A percentile compares a stretch with the other conserved stretches of the same genome.
Evolutionary conservation across 2,113 vertebrate genomes (phyloP).

Genomic region (Athene noctua): DNA sequence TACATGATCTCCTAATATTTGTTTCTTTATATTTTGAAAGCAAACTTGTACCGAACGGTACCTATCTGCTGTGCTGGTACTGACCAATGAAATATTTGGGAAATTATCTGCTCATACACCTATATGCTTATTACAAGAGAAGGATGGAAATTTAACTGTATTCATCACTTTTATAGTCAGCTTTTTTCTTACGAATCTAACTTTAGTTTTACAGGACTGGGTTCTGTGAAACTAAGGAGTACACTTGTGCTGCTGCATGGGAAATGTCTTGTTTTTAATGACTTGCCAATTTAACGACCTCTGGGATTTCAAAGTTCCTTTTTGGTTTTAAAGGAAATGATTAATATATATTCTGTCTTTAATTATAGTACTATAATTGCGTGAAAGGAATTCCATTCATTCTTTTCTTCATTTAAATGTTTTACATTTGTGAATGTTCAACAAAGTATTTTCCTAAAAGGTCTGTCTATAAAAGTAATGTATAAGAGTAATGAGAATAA

Average conservation of each 20-base stretch:
- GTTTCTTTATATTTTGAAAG: not conserved
- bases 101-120: not conserved
- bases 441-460: not conserved
- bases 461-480: not conserved
- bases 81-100: not conserved
- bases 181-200: not conserved
- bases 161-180: not conserved
- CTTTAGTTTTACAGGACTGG: not conserved
- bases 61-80: not conserved
- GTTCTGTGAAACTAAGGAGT: constrained; percentile 34
- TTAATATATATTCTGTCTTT: constrained; percentile 65
- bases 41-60: not conserved
- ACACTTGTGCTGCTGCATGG: constrained; percentile 53
- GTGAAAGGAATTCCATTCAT: constrained; percentile 63
- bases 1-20: not conserved
- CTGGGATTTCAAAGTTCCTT: constrained; percentile 66
- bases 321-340: constrained; percentile 65
- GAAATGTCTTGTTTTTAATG: constrained; percentile 66
- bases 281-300: constrained; percentile 66
- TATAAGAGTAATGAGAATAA: not conserved
- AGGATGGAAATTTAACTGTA: not conserved
- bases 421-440: constrained; percentile 23
- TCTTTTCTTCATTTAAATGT: constrained; percentile 46
- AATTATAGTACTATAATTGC: constrained; percentile 43
- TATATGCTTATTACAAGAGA: not conserved